Conservation (phyloP, 2,113 vertebrate genomes). For the Scatophagus argus region DNA sequence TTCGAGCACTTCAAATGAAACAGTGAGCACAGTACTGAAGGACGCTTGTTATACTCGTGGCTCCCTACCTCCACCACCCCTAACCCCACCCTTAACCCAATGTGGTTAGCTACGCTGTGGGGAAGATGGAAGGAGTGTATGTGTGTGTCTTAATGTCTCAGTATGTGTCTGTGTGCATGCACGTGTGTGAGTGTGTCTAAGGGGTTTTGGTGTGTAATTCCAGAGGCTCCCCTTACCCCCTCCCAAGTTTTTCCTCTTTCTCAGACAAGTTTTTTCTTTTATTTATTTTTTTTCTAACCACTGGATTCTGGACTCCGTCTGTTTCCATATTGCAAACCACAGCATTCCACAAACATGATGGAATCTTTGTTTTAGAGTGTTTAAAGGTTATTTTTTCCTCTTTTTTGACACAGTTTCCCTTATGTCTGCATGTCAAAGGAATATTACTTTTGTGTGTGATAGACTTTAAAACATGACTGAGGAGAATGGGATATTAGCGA, state of each 20-base stretch:
- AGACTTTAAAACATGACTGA: conserved; percentile 58
- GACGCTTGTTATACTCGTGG: conserved; percentile 68
- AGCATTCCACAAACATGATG: conserved; percentile 88
- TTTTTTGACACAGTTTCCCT: conserved; percentile 79
- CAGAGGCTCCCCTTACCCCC: conserved; percentile 80
- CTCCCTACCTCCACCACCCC: conserved; percentile 61
- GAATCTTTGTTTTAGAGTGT: conserved; percentile 82
- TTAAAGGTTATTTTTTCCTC: conserved; percentile 74
- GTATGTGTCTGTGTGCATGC: conserved; percentile 31
- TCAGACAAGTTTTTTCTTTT: conserved; percentile 78
- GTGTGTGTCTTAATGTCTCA: conserved; percentile 41
- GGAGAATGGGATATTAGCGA: conserved; percentile 73
- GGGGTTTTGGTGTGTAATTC: conserved; percentile 77
- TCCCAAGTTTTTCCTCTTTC: conserved; percentile 76
- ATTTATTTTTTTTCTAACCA: conserved; percentile 81
- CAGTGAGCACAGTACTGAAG: conserved; percentile 63
- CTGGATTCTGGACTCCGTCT: conserved; percentile 79
- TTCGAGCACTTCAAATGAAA: conserved; percentile 63
- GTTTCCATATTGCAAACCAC: conserved; percentile 86
- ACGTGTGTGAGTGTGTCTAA: conserved; percentile 36
- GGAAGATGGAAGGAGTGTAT: conserved; percentile 65
- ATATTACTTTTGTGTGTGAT: conserved; percentile 66
- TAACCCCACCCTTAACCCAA: conserved; percentile 74
- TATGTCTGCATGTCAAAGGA: conserved; percentile 69
- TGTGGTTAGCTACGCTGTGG: conserved; percentile 75